phyloP scores from a whole-genome alignment of 2,888 invertebrate genomes.

The Salticus scenicus region DNA sequence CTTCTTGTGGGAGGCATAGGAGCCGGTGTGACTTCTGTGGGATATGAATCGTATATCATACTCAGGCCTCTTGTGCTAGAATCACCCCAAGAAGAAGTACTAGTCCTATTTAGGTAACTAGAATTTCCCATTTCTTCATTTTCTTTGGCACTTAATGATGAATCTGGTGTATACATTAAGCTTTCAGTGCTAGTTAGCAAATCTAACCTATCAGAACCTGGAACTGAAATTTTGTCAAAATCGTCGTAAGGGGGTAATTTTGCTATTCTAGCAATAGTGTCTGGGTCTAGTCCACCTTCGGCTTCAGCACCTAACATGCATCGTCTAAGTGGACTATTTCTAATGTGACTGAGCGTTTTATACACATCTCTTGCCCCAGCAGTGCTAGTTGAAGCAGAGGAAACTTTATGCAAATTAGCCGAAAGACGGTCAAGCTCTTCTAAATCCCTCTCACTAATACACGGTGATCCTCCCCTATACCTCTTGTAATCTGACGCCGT shows the following conservation, averaged over 20 bases:
- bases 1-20: constrained; percentile 10
- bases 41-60: constrained; percentile 20
- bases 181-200: constrained; percentile 21
- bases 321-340: constrained; percentile 47
- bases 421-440: constrained; percentile 79
- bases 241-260: constrained; percentile 51
- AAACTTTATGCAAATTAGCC: constrained; percentile 58
- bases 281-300: constrained; percentile 16
- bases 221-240: constrained; percentile 22
- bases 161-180: constrained; percentile 52
- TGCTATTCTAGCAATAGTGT: constrained; percentile 8
- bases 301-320: background rate
- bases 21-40: background rate
- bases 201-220: background rate
- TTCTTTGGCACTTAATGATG: constrained; percentile 38
- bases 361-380: constrained; percentile 41
- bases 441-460: constrained; percentile 86
- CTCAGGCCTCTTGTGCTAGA: constrained; percentile 17
- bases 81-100: constrained; percentile 45
- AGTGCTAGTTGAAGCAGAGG: constrained; percentile 26
- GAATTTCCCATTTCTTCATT: constrained; percentile 25
- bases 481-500: constrained; percentile 87
- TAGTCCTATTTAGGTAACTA: background rate
- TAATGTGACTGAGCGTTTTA: constrained; percentile 44
- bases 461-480: constrained; percentile 84